Evolutionary conservation across 2,797 vertebrate species (phyloP).

Genomic region (Sebastolobus altivelis): DNA sequence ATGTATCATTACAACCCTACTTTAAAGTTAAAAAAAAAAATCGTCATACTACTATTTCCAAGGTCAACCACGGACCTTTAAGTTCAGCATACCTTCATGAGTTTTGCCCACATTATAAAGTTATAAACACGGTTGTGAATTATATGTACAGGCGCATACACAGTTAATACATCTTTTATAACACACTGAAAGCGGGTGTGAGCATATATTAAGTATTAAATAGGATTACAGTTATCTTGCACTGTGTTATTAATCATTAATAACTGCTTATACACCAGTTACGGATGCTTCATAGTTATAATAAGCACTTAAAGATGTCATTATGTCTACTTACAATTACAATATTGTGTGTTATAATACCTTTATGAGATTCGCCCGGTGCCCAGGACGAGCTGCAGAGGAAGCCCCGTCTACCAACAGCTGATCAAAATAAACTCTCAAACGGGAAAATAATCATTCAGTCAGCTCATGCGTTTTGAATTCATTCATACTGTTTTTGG

Average conservation of each 20-base stretch:
- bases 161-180: not conserved
- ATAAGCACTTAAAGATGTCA: not conserved
- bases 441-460: slow-evolving; percentile 62
- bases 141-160: not conserved
- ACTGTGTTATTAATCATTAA: not conserved
- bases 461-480: slow-evolving; percentile 59
- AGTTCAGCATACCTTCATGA: not conserved
- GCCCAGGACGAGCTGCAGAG: slow-evolving; percentile 10
- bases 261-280: not conserved
- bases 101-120: not conserved
- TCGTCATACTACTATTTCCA: not conserved
- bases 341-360: not conserved
- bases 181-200: not conserved
- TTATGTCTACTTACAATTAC: not conserved
- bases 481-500: slow-evolving; percentile 47
- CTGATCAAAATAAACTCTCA: slow-evolving; percentile 65
- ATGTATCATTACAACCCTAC: too few species aligned
- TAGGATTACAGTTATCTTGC: not conserved
- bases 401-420: slow-evolving; percentile 47
- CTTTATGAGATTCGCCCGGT: slow-evolving; percentile 33
- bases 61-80: not conserved
- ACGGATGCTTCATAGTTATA: not conserved
- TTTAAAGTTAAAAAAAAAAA: not conserved
- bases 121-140: not conserved
- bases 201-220: not conserved